A percentile compares a stretch with the other conserved stretches of the same genome.
Conservation (phyloP, 2,888 invertebrate species). For the Netelia virgata region DNA sequence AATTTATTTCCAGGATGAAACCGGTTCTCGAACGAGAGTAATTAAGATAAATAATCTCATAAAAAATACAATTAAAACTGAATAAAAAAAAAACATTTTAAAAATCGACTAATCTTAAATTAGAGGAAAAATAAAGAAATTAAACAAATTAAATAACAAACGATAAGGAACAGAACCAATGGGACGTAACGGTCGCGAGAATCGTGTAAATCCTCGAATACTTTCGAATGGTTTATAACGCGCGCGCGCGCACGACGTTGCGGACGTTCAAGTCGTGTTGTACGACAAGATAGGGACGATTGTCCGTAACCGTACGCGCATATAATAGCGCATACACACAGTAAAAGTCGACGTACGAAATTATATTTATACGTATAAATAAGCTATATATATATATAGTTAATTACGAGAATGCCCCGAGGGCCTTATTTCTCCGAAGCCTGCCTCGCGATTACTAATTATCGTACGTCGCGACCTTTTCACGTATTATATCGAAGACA, state of each 20-base stretch:
- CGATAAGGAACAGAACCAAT: constrained; percentile 50
- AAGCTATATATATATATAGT: constrained; percentile 49
- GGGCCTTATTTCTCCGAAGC: constrained; percentile 45
- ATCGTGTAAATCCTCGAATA: constrained; percentile 64
- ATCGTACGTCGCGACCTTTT: constrained; percentile 56
- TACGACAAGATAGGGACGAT: constrained; percentile 57
- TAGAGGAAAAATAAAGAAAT: too few relatives aligned
- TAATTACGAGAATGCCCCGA: constrained; percentile 61
- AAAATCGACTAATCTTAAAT: too few relatives aligned
- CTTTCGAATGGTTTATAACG: constrained; percentile 59
- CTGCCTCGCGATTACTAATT: constrained; percentile 56
- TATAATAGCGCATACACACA: constrained; percentile 31
- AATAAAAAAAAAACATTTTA: neutral
- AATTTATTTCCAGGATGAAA: neutral
- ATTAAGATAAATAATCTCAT: neutral
- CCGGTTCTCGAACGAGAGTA: neutral
- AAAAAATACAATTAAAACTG: neutral
- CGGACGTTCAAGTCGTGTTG: constrained; percentile 32
- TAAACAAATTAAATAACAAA: neutral
- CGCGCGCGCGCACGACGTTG: constrained; percentile 2
- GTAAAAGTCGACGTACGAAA: constrained; percentile 36
- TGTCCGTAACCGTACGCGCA: constrained; percentile 52
- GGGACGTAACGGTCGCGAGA: constrained; percentile 58
- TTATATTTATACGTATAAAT: constrained; percentile 30
- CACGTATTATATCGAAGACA: constrained; percentile 31